A percentile compares a stretch with the other conserved stretches of the same genome.
Conservation (phyloP, 2,797 vertebrate species). For the Apogon talboti region DNA sequence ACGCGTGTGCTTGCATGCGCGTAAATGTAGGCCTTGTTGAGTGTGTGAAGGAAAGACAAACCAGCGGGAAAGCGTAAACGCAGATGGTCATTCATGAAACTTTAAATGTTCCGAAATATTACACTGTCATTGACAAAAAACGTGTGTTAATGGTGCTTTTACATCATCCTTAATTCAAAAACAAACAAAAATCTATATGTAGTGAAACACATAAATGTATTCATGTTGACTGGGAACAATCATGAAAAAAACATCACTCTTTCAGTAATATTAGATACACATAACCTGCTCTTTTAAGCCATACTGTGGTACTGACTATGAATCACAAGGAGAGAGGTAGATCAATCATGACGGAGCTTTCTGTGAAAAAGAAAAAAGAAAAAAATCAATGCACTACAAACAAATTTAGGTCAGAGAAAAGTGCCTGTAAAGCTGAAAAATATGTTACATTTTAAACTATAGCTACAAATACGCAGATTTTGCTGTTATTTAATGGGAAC, state of each 20-base stretch:
- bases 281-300: not conserved
- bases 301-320: constrained; percentile 13
- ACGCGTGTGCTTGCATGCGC: constrained; percentile 11
- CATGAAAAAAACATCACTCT: constrained; percentile 28
- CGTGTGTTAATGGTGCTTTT: constrained; percentile 28
- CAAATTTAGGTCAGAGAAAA: constrained; percentile 9
- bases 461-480: constrained; percentile 15
- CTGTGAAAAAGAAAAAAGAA: too few relatives aligned
- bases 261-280: too few relatives aligned
- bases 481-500: constrained; percentile 3
- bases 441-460: not conserved
- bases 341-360: not conserved
- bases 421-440: constrained; percentile 6
- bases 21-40: not conserved
- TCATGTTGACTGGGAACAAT: constrained; percentile 32
- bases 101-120: constrained; percentile 25
- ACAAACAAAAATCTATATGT: constrained; percentile 55
- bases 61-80: not conserved
- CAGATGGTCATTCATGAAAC: constrained; percentile 13
- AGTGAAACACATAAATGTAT: constrained; percentile 44
- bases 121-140: constrained; percentile 52
- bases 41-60: constrained; percentile 2
- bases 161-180: too few relatives aligned
- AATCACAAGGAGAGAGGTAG: constrained; percentile 3
- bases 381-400: not conserved